Base-by-base conservation (phyloP, 2,888 invertebrate genomes). In the Thecocarcelia acutangulata region DNA sequence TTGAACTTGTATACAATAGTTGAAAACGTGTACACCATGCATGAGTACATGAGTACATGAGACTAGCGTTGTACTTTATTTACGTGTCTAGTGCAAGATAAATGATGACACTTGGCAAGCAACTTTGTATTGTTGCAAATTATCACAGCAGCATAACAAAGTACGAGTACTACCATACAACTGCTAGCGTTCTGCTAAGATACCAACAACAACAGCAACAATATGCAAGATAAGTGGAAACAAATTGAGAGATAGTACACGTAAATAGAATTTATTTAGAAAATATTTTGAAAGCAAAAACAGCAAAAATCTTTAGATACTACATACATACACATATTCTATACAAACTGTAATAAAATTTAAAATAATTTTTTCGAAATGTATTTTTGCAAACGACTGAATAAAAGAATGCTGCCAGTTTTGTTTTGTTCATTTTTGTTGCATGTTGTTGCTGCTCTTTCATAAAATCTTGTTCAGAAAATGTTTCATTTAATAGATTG, bases 61-160 rank as follows among this genome's bases (percentile, higher is more conserved):
- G 8, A 54, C 19, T 42, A 24, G 42, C 37, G 52, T 54, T 50
- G 48, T 78, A 17, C 72, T 72, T 72, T 72, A 72, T 72, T 72
- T 68, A 79, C 58, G 78, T 79, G 72, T 66, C 72, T 79, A 37
- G 64, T 72, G 24, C 50, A 79, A 79, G 72, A 79, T 66, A 79
- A 79, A 61, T 73, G 72, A 73, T 66, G 59, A 66, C 72, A 79
- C 64, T 78, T 78, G 64, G 19, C 52, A 50, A 52, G 52, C 59
- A 46, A 72, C 52, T 42, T 59, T 58, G 52, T 44, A 70, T 59
- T 58, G 78, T 72, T 78, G 56, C 59, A 66, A 78, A 73, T 78
- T 73, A 73, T 78, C 58, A 52, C 72, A 44, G 64, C 66, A 58
- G 42, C 70, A 72, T 78, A 48, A 63, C 19, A 46, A 48, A 74